Evolutionary conservation across 1,140 invertebrate species (phyloP), one percentile per base, ranked within the genome.

Genomic region (Drosophila paulistorum): DNA sequence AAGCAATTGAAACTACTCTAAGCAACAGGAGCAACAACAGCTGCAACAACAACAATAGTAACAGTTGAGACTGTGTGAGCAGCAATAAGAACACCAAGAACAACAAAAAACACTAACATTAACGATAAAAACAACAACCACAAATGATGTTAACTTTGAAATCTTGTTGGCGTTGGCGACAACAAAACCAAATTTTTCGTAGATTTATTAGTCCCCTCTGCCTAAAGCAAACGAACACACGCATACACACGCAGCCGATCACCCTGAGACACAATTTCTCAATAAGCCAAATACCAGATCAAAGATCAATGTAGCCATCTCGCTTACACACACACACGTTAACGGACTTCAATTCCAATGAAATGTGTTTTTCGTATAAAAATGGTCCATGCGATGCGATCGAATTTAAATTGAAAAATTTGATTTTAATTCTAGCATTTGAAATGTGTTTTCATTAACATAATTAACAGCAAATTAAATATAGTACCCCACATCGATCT

Each of bases 341-440:
- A n/a, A 20, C 45, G 45, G 17, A 20, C 45, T 48, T 67, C 75
- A 75, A 70, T 89, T 89, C 81, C 81, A 90, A 90, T 89, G 85
- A 89, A 89, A 89, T 90, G 85, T 90, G 84, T 87, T 89, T 81
- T 89, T 89, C 84, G 77, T 77, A 90, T 89, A 81, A 89, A 87
- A 89, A 89, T 89, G 84, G 84, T 89, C 74, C 77, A 89, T 89
- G 84, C 84, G 85, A 89, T 89, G 85, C 85, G 84, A 89, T 89
- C 84, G 84, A 89, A 89, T 90, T 89, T 89, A 89, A 89, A 89
- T 89, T 89, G 85, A 89, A 89, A 89, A 90, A 89, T 89, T 89
- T 75, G 85, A 79, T 89, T 90, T 89, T 89, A 89, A 89, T 89
- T 90, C 85, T 74, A 73, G 85, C 71, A 81, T 90, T 89, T 71